A percentile compares a stretch with the other conserved stretches of the same genome.
phyloP scores from a whole-genome alignment of 2,113 vertebrate species.

The Martes martes region DNA sequence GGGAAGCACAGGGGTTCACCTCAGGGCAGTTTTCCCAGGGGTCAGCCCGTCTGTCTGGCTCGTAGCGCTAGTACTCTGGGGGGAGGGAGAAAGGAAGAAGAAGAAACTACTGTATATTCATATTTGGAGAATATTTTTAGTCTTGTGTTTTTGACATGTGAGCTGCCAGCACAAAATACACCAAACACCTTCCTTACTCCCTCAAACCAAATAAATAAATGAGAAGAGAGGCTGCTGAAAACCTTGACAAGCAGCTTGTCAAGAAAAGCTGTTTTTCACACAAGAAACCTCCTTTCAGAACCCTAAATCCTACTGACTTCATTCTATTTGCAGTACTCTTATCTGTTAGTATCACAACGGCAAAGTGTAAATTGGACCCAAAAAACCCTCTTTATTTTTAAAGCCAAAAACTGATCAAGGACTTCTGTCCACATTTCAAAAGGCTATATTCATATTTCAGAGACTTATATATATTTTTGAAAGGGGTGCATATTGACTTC shows the following conservation, averaged over 20 bases:
- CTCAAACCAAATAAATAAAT: conserved; percentile 84
- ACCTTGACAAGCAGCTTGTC: conserved; percentile 81
- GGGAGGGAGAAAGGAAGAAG: not conserved
- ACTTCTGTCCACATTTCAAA: conserved; percentile 76
- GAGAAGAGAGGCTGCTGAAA: conserved; percentile 80
- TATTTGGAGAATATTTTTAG: conserved; percentile 68
- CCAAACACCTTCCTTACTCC: conserved; percentile 77
- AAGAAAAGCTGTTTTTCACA: conserved; percentile 80
- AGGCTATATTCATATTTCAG: conserved; percentile 72
- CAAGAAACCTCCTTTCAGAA: conserved; percentile 78
- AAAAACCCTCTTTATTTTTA: conserved; percentile 78
- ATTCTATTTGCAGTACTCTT: conserved; percentile 77
- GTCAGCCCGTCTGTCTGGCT: not conserved
- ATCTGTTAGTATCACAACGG: conserved; percentile 75
- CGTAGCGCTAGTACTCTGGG: not conserved
- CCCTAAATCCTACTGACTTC: conserved; percentile 72
- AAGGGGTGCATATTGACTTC: conserved; percentile 59
- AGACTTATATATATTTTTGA: not conserved
- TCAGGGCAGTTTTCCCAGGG: too few species aligned
- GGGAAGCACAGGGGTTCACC: too few species aligned
- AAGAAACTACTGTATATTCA: conserved; percentile 58
- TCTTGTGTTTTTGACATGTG: conserved; percentile 64
- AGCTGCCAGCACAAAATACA: conserved; percentile 73
- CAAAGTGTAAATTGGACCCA: conserved; percentile 72
- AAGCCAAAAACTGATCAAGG: conserved; percentile 77